These are phyloP conservation scores for Dryocosmus kuriphilus DNA, from an alignment of 2,888 invertebrate species.

Conservation along the genomic window DNA sequence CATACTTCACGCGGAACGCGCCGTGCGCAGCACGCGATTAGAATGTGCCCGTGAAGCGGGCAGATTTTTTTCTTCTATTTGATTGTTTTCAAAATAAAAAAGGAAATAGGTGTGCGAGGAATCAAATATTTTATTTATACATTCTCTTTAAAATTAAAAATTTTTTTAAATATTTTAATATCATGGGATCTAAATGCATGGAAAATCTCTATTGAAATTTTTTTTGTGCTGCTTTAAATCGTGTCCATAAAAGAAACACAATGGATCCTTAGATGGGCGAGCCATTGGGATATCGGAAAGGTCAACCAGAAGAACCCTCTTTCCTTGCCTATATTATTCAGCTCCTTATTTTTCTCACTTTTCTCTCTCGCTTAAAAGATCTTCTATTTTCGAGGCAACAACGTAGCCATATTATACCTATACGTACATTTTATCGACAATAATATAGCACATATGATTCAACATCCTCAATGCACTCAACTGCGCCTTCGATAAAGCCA, in stretches of 20 bases:
- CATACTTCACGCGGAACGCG: too few species aligned
- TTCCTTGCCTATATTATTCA: constrained; percentile 48
- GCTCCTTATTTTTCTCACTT: constrained; percentile 38
- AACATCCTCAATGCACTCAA: constrained; percentile 7
- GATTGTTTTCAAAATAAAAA: too few species aligned
- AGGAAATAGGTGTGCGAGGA: too few species aligned
- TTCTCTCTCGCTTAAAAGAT: constrained; percentile 43
- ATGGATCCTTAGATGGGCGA: constrained; percentile 54
- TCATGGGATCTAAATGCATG: background rate
- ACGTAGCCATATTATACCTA: background rate
- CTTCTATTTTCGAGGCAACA: constrained; percentile 27
- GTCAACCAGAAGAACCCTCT: constrained; percentile 47
- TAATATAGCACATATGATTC: constrained; percentile 22
- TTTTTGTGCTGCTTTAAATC: background rate
- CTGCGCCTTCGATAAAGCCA: background rate
- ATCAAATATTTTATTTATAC: background rate
- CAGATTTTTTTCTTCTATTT: too few species aligned
- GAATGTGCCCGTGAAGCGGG: too few species aligned
- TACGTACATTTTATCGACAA: constrained; percentile 32
- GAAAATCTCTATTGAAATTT: background rate
- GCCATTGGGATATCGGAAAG: constrained; percentile 53
- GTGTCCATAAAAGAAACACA: constrained; percentile 34
- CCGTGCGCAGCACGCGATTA: too few species aligned
- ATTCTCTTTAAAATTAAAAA: background rate
- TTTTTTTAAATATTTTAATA: background rate